Percentiles rank a stretch among this genome's conserved stretches.
phyloP scores from a whole-genome alignment of 1,140 invertebrate species.

The Sesamia nonagrioides region DNA sequence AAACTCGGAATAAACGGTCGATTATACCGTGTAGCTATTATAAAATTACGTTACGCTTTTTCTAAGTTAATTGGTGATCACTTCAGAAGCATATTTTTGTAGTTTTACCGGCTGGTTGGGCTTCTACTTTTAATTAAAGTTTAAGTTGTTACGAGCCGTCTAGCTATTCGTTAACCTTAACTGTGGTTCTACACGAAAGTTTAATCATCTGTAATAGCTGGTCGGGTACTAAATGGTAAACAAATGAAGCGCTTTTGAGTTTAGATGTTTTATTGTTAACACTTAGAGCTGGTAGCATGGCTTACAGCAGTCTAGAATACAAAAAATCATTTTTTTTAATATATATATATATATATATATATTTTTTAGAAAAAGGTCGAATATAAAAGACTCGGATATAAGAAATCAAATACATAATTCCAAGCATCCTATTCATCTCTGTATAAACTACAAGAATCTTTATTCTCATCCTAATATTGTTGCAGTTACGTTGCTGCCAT shows the following conservation, averaged over 20 bases:
- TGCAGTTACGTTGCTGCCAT: no score
- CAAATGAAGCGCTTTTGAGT: slow-evolving; percentile 50
- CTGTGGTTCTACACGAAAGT: slow-evolving; percentile 59
- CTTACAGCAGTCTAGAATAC: background rate
- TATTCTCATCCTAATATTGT: no score
- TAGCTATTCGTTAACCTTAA: slow-evolving; percentile 51
- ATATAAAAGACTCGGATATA: no score
- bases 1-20: slow-evolving; percentile 61
- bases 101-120: slow-evolving; percentile 62
- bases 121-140: slow-evolving; percentile 78
- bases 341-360: no score
- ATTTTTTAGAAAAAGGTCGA: no score
- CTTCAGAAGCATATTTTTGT: slow-evolving; percentile 78
- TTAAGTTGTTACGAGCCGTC: slow-evolving; percentile 53
- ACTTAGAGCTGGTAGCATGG: background rate
- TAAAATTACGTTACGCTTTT: slow-evolving; percentile 75
- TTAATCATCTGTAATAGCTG: slow-evolving; percentile 51
- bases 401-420: no score
- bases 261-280: slow-evolving; percentile 3
- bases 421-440: no score
- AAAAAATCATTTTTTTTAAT: no score
- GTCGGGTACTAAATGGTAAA: slow-evolving; percentile 40
- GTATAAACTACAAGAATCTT: no score
- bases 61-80: slow-evolving; percentile 71
- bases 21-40: slow-evolving; percentile 49